phyloP scores from a whole-genome alignment of 2,797 vertebrate genomes.

The Arnoldichthys spilopterus region DNA sequence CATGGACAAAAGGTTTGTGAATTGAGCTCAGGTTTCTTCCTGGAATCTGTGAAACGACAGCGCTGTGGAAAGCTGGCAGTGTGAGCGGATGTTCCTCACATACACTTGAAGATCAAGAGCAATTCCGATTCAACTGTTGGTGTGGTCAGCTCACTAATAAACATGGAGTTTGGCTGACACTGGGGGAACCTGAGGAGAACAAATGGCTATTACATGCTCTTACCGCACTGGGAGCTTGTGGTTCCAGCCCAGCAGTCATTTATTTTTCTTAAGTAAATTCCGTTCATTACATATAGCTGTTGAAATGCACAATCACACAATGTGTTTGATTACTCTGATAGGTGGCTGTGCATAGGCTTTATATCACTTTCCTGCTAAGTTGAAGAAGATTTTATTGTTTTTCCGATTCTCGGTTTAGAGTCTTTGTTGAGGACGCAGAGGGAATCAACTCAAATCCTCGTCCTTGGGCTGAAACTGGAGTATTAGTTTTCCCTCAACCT shows the following conservation, averaged over 20 bases:
- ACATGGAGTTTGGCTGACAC: slow-evolving; percentile 62
- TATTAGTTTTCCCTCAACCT: slow-evolving; percentile 51
- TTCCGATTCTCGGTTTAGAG: slow-evolving; percentile 42
- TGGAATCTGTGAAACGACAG: slow-evolving; percentile 55
- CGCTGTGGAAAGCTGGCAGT: slow-evolving; percentile 54
- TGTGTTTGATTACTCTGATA: neutral
- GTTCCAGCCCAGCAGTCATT: slow-evolving; percentile 56
- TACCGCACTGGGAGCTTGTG: slow-evolving; percentile 55
- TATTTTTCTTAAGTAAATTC: slow-evolving; percentile 47
- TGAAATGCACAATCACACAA: neutral
- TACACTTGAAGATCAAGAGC: slow-evolving; percentile 64
- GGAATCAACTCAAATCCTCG: slow-evolving; percentile 57
- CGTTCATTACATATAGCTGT: neutral
- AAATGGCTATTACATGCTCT: slow-evolving; percentile 56
- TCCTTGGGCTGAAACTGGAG: slow-evolving; percentile 48
- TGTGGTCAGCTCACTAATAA: slow-evolving; percentile 70
- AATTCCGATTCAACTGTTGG: slow-evolving; percentile 70
- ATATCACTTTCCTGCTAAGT: neutral
- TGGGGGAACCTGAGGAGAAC: slow-evolving; percentile 59
- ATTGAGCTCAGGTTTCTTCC: slow-evolving; percentile 45
- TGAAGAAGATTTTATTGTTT: slow-evolving; percentile 46
- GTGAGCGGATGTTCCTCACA: slow-evolving; percentile 63
- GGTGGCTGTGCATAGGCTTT: neutral
- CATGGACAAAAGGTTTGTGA: slow-evolving; percentile 25
- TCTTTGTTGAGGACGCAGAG: slow-evolving; percentile 43